These are phyloP conservation scores for Barnardius zonarius DNA, from an alignment of 2,113 vertebrate genomes.

Conservation along the genomic window DNA sequence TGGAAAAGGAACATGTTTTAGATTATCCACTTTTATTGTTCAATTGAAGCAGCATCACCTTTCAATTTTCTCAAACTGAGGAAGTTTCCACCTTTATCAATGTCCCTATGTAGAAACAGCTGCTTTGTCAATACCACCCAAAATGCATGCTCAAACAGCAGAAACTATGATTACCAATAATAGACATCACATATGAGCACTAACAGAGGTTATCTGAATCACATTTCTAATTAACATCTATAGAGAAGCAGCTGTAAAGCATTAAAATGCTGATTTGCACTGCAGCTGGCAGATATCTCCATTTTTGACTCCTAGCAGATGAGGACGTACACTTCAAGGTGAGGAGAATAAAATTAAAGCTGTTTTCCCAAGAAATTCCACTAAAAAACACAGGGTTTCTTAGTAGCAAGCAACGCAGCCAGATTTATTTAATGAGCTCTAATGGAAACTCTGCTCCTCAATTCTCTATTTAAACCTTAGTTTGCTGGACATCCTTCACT, in stretches of 20 bases:
- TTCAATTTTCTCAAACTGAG: not conserved
- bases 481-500: slow-evolving; percentile 24
- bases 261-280: slow-evolving; percentile 58
- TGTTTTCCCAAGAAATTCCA: slow-evolving; percentile 7
- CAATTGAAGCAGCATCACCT: not conserved
- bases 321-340: slow-evolving; percentile 47
- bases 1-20: not conserved
- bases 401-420: not conserved
- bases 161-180: slow-evolving; percentile 44
- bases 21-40: not conserved
- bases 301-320: slow-evolving; percentile 16
- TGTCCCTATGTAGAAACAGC: not conserved
- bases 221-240: slow-evolving; percentile 53
- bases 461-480: slow-evolving; percentile 3
- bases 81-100: not conserved
- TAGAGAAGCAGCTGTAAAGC: slow-evolving; percentile 56
- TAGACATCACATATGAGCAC: slow-evolving; percentile 8
- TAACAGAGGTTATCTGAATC: slow-evolving; percentile 26
- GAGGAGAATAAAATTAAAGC: slow-evolving; percentile 30
- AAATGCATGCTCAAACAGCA: slow-evolving; percentile 13
- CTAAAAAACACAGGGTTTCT: not conserved
- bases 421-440: slow-evolving; percentile 30
- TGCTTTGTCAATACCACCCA: slow-evolving; percentile 17
- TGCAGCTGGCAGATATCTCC: slow-evolving; percentile 48
- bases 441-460: slow-evolving; percentile 29